Base-by-base conservation (phyloP, 2,113 vertebrate species). In the Esox niger region DNA sequence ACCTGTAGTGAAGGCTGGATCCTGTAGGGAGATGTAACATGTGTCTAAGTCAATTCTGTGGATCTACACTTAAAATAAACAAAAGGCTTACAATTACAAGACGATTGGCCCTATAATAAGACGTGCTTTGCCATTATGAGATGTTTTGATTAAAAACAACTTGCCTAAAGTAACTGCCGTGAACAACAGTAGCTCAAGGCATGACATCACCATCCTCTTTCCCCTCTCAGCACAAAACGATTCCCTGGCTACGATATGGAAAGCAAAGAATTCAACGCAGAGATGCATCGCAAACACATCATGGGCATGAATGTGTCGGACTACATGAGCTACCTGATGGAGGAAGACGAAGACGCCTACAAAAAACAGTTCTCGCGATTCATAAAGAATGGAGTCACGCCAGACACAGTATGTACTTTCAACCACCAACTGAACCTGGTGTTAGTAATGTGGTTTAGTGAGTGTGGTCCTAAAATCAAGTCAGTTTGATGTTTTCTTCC, bases 301-400 rank as follows among this genome's bases (percentile, higher is more conserved):
- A 89, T 99, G 92, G 97, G 96, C 63, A 92, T 96, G 80, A 99
- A 99, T 0, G 94, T 99, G 54, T 93, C 96, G 0, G 95, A 98
- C 62, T 99, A 99, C 66, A 99, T 99, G 97, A 93, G 94, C 0
- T 95, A 95, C 65, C 83, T 99, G 80, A 93, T 97, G 91, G 97
- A 97, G 84, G 96, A 99, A 73, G 97, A 99, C 0, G 96, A 98
- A 78, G 97, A 99, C 0, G 91, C 93, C 11, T 99, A 95, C 67
- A 99, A 99, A 81, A 98, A 95, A 80, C 97, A 99, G 71, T 99
- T 99, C 79, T 96, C 97, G n/a, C 95, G 95, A 55, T 98, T 98
- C 77, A 95, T 98, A 87, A 99, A 98, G 90, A 95, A 96, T 62
- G 96, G 92, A 0, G 75, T 99, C 49, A 91, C 94, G 26, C 86